Percentiles rank a stretch among this genome's conserved stretches.
phyloP scores from a whole-genome alignment of 2,113 vertebrate species.

The Leucopsar rothschildi region DNA sequence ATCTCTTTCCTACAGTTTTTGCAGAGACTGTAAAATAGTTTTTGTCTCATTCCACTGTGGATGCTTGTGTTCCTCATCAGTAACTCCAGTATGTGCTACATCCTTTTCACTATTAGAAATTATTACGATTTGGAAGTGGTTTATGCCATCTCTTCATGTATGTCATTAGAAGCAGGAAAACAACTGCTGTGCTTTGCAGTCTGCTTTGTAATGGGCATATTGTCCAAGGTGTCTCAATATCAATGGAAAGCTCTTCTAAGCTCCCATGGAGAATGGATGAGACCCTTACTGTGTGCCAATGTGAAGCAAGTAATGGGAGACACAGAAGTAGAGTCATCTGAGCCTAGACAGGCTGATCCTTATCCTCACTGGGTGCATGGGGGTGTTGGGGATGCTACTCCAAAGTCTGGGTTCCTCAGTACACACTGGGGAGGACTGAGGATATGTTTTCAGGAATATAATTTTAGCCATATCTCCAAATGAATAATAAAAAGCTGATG shows the following conservation, averaged over 20 bases:
- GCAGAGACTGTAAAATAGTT: background rate
- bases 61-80: constrained; percentile 51
- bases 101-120: background rate
- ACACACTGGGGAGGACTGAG: background rate
- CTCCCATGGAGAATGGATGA: background rate
- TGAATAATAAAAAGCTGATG: background rate
- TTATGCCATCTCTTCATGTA: background rate
- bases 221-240: background rate
- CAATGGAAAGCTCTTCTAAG: background rate
- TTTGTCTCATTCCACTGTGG: background rate
- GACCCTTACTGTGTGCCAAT: background rate
- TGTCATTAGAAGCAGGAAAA: background rate
- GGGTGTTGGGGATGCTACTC: background rate
- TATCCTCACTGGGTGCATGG: background rate
- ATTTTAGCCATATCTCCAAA: background rate
- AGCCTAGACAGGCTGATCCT: background rate
- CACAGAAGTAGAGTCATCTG: background rate
- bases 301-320: background rate
- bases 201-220: background rate
- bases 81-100: constrained; percentile 25
- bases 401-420: background rate
- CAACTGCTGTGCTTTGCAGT: background rate
- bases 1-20: constrained; percentile 11
- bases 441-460: background rate
- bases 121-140: background rate